Percentiles rank a stretch among this genome's conserved stretches.
These are phyloP conservation scores for Antennarius striatus DNA, from an alignment of 2,113 vertebrate species.

Conservation along the genomic window DNA sequence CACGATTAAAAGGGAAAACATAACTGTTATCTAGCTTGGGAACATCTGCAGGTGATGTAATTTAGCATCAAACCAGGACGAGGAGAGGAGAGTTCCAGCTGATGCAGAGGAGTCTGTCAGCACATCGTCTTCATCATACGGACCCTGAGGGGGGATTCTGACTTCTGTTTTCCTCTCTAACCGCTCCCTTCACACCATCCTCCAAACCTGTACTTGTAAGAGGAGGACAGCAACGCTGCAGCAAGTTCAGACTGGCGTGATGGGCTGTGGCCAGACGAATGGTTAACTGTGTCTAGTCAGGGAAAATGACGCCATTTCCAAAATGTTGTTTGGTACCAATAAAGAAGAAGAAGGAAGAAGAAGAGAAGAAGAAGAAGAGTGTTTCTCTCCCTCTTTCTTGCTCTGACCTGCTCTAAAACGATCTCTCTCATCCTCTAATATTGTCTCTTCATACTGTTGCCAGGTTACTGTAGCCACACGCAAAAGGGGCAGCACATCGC, in stretches of 20 bases:
- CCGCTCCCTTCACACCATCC: slow-evolving; percentile 39
- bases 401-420: slow-evolving; percentile 31
- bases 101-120: slow-evolving; percentile 54
- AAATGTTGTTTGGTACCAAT: neutral
- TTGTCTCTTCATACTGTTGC: slow-evolving; percentile 72
- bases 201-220: slow-evolving; percentile 56
- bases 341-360: neutral
- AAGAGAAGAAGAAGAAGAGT: neutral
- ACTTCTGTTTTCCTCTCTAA: slow-evolving; percentile 35
- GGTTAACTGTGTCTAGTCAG: slow-evolving; percentile 35
- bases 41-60: slow-evolving; percentile 26
- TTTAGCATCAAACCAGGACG: neutral
- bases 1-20: too few species aligned
- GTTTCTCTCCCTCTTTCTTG: slow-evolving; percentile 22
- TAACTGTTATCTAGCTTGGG: too few species aligned
- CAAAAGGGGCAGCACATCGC: slow-evolving; percentile 69
- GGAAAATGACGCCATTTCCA: slow-evolving; percentile 25
- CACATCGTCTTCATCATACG: slow-evolving; percentile 59
- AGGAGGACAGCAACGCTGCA: slow-evolving; percentile 9
- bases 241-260: slow-evolving; percentile 74
- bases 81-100: slow-evolving; percentile 30
- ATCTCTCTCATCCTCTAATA: slow-evolving; percentile 48
- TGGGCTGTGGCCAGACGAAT: slow-evolving; percentile 36
- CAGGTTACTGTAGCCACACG: slow-evolving; percentile 75
- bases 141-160: slow-evolving; percentile 47